Evolutionary conservation across 92 coral and sea anemone species (phyloP).

Genomic region (Umimayanthus kanabou): DNA sequence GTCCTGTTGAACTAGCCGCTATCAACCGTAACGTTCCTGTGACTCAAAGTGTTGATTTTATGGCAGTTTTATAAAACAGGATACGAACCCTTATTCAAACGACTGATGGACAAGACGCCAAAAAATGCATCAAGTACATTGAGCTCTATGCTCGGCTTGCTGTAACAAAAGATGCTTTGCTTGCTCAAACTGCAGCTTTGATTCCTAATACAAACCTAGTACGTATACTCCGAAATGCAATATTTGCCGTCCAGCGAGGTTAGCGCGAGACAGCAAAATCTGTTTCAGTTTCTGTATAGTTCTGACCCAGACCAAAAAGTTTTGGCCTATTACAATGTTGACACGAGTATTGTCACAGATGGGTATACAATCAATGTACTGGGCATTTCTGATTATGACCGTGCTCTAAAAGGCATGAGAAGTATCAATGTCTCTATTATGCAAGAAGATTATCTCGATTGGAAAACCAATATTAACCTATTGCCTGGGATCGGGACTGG

Average conservation of each 20-base stretch:
- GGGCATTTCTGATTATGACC: neutral
- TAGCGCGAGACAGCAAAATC: neutral
- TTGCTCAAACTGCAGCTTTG: constrained; percentile 28
- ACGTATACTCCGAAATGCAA: neutral
- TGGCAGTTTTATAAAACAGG: constrained; percentile 22
- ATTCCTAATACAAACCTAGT: neutral
- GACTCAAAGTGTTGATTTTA: constrained; percentile 28
- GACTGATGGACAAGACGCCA: neutral
- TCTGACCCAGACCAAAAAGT: neutral
- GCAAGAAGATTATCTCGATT: neutral
- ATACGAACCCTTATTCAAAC: constrained; percentile 31
- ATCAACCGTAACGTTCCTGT: constrained; percentile 26
- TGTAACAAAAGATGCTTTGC: constrained; percentile 25
- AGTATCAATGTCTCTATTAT: neutral
- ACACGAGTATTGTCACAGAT: neutral
- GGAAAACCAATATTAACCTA: neutral
- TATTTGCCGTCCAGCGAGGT: neutral
- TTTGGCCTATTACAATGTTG: neutral
- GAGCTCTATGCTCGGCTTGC: constrained; percentile 37
- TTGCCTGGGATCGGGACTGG: neutral
- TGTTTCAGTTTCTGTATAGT: neutral
- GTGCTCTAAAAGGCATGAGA: neutral
- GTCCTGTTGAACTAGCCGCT: neutral
- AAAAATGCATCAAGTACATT: constrained; percentile 35
- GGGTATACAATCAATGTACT: neutral